Base-by-base conservation (phyloP, 1,140 invertebrate genomes). In the Sycophila sp. region DNA sequence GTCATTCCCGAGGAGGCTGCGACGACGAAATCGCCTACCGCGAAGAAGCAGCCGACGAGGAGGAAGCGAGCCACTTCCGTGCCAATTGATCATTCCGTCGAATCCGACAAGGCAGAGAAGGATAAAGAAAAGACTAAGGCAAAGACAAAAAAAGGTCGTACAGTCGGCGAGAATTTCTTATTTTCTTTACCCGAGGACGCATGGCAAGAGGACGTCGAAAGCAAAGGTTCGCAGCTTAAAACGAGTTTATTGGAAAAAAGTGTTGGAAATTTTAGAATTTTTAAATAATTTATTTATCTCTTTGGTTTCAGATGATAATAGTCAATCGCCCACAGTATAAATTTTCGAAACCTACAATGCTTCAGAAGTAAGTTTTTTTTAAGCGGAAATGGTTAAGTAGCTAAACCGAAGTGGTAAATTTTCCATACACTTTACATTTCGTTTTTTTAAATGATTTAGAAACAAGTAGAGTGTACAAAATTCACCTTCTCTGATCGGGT, bases 321-420 rank as follows among this genome's bases (percentile, higher is more conserved):
- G 68, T 45, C 67, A 76, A 70, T 74, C 76, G 15, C 76, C 80
- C 17, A 75, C 76, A 22, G n/a, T 82, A 73, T 38, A 72, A 80
- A 11, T 83, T 83, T 58, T 83, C 82, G 59, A 73, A 79, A 7
- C 81, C 81, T 5, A 70, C 69, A n/a, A 62, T 19, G 34, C 32
- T 66, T 5, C 47, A 71, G 55, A 71, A 71, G 69, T 71, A 71
- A 66, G 69, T 65, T 63, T 22, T 17, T 63, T 40, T 49, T 26
- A n/a, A n/a, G n/a, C n/a, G n/a, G n/a, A n/a, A n/a, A n/a, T n/a
- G n/a, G n/a, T n/a, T n/a, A n/a, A n/a, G n/a, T n/a, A n/a, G n/a
- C n/a, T n/a, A n/a, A n/a, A n/a, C n/a, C n/a, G n/a, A n/a, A n/a
- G n/a, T n/a, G n/a, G n/a, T n/a, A n/a, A n/a, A n/a, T n/a, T n/a